Evolutionary conservation across 2,888 invertebrate species (phyloP).

Genomic region (Ryuthela nishihirai): DNA sequence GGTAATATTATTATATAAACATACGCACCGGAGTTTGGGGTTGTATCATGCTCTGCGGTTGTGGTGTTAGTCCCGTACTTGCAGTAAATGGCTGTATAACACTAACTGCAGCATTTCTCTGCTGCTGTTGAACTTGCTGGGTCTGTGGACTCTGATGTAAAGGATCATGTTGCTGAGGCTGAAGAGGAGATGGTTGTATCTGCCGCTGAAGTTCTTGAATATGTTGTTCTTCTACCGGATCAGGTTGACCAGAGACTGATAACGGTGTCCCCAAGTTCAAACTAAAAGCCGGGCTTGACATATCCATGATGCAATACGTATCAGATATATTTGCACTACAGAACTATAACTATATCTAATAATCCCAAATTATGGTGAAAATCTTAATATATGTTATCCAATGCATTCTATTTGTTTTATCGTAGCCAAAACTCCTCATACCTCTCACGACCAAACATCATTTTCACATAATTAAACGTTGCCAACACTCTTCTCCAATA

Average conservation of each 20-base stretch:
- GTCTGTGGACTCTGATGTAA: slow-evolving; percentile 11
- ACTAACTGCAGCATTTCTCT: slow-evolving; percentile 26
- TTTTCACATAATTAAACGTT: too few species aligned
- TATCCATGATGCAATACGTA: slow-evolving; percentile 28
- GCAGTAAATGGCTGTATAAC: slow-evolving; percentile 35
- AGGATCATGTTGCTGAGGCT: slow-evolving; percentile 36
- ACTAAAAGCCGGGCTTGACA: slow-evolving; percentile 21
- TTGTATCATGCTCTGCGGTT: slow-evolving; percentile 72
- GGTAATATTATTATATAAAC: too few species aligned
- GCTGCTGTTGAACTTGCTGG: slow-evolving; percentile 22
- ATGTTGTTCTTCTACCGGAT: slow-evolving; percentile 42
- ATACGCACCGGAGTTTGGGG: slow-evolving; percentile 81
- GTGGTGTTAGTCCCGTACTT: slow-evolving; percentile 34
- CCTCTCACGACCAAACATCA: too few species aligned
- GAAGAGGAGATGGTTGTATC: slow-evolving; percentile 42
- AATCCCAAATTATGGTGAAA: too few species aligned
- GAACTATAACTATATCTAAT: too few species aligned
- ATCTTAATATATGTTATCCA: too few species aligned
- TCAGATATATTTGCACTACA: too few species aligned
- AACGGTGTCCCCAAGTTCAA: slow-evolving; percentile 36
- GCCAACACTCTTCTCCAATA: too few species aligned
- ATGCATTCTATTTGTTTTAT: too few species aligned
- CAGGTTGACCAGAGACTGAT: slow-evolving; percentile 32
- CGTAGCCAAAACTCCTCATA: too few species aligned
- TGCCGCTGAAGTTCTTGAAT: slow-evolving; percentile 41